phyloP scores from a whole-genome alignment of 2,888 invertebrate species.

The Platerodrilus igneus region DNA sequence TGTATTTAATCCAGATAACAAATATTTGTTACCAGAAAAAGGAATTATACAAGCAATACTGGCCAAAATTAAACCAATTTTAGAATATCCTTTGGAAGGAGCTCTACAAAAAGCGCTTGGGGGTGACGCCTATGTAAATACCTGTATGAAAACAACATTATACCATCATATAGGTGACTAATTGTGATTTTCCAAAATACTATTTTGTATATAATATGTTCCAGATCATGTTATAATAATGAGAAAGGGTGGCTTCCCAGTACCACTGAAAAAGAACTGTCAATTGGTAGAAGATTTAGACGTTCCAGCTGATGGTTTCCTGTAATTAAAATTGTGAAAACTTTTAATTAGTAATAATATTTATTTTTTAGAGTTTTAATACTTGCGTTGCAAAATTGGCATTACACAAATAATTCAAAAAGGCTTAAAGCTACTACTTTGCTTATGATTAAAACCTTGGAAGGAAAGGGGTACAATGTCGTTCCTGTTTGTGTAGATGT shows the following conservation, averaged over 20 bases:
- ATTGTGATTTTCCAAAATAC: slow-evolving; percentile 9
- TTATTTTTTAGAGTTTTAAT: slow-evolving; percentile 55
- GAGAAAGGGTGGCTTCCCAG: slow-evolving; percentile 52
- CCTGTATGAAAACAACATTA: slow-evolving; percentile 51
- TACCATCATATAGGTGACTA: slow-evolving; percentile 37
- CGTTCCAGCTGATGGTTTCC: slow-evolving; percentile 44
- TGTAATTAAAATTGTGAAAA: slow-evolving; percentile 42
- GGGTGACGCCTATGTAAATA: slow-evolving; percentile 53
- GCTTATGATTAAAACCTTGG: slow-evolving; percentile 54
- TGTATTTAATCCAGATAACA: slow-evolving; percentile 36
- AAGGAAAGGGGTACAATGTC: slow-evolving; percentile 53
- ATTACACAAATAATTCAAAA: slow-evolving; percentile 58
- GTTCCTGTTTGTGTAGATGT: slow-evolving; percentile 52
- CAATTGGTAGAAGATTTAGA: slow-evolving; percentile 48
- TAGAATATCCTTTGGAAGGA: slow-evolving; percentile 48
- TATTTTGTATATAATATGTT: slow-evolving; percentile 30
- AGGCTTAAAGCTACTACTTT: slow-evolving; percentile 52
- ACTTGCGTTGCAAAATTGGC: slow-evolving; percentile 51
- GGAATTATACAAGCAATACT: slow-evolving; percentile 45
- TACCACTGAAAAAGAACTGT: slow-evolving; percentile 45
- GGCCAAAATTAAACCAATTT: slow-evolving; percentile 38
- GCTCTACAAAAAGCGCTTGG: slow-evolving; percentile 55
- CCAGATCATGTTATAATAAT: slow-evolving; percentile 54
- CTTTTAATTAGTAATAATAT: slow-evolving; percentile 11
- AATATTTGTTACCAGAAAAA: slow-evolving; percentile 45